Conservation (phyloP, 2,113 vertebrate species). For the Mustelus asterias region DNA sequence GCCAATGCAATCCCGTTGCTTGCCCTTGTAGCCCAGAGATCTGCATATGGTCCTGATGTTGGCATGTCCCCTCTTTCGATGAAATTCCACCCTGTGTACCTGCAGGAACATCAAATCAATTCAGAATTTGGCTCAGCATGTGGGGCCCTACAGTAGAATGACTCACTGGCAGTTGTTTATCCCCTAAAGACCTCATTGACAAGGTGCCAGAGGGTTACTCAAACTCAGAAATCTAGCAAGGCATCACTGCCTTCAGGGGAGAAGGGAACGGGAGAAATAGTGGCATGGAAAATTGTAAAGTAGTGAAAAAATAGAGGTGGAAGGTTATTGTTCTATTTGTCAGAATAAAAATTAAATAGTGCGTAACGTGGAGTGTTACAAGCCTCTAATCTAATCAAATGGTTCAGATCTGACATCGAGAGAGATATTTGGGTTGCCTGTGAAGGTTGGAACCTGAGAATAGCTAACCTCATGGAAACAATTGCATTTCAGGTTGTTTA, state of each 20-base stretch:
- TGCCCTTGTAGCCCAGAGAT: too few species aligned
- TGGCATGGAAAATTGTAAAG: not conserved
- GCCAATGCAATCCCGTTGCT: not conserved
- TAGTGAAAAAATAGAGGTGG: not conserved
- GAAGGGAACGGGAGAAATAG: not conserved
- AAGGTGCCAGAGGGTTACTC: not conserved
- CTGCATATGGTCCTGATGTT: not conserved
- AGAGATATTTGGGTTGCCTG: not conserved
- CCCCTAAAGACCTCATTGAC: not conserved
- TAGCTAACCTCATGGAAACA: not conserved
- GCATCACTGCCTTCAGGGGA: not conserved
- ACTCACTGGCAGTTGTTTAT: not conserved
- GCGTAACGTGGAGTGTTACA: not conserved
- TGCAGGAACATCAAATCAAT: not conserved
- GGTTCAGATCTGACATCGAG: not conserved
- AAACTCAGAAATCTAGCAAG: not conserved
- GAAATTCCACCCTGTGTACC: not conserved
- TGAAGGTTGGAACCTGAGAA: not conserved
- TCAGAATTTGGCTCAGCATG: not conserved
- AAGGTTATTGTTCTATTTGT: not conserved
- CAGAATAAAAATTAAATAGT: conserved; percentile 3
- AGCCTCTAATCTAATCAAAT: not conserved
- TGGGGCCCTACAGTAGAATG: not conserved
- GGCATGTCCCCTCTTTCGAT: not conserved
- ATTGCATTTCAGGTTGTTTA: not conserved